These are phyloP conservation scores for Noctuana brunneofusca DNA, from an alignment of 2,888 invertebrate species.

Conservation along the genomic window DNA sequence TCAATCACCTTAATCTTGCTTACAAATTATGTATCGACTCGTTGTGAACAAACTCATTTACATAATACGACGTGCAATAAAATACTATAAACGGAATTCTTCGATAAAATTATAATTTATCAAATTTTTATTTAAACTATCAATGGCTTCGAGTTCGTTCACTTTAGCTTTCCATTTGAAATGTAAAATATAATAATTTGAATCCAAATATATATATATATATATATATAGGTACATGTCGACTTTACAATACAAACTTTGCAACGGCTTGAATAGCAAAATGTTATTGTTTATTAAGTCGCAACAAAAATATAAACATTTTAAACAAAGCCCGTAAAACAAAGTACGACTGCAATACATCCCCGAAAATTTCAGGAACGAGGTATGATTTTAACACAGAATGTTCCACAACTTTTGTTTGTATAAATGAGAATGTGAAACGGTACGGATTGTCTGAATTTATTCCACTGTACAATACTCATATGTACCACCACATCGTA, in stretches of 20 bases:
- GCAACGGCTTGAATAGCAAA: not conserved
- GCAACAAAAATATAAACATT: conserved; percentile 7
- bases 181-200: too few species aligned
- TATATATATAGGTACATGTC: too few species aligned
- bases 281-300: conserved; percentile 3
- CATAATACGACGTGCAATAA: conserved; percentile 25
- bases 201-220: too few species aligned
- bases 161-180: not conserved
- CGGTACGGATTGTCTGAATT: conserved; percentile 34
- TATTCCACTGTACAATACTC: conserved; percentile 48
- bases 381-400: conserved; percentile 32
- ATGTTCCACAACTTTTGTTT: conserved; percentile 34
- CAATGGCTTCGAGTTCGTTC: conserved; percentile 6
- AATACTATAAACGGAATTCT: conserved; percentile 4
- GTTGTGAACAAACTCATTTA: conserved; percentile 28
- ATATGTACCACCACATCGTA: conserved; percentile 45
- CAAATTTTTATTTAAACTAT: not conserved
- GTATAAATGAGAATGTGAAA: conserved; percentile 32
- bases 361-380: conserved; percentile 28
- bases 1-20: conserved; percentile 34
- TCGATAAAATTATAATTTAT: conserved; percentile 3
- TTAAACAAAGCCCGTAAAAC: conserved; percentile 19
- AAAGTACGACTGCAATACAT: conserved; percentile 22
- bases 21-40: conserved; percentile 30
- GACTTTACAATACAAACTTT: too few species aligned